Evolutionary conservation across 2,113 vertebrate species (phyloP).

Genomic region (Odocoileus virginianus): DNA sequence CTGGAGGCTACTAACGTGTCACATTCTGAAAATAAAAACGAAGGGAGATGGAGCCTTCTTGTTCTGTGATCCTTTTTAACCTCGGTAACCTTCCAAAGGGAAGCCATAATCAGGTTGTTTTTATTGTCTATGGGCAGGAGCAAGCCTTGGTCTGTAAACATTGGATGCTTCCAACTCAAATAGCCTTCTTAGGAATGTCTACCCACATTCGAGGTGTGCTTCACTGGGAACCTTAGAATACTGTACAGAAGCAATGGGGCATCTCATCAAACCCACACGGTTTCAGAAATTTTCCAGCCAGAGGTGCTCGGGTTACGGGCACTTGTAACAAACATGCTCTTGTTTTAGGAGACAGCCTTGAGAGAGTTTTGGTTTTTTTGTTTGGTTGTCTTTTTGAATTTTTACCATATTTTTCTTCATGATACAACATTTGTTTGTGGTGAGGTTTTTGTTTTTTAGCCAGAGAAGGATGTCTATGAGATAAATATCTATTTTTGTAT

Average conservation of each 20-base stretch:
- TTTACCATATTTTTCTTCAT: neutral
- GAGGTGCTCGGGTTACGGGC: neutral
- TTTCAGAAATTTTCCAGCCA: constrained; percentile 45
- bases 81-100: neutral
- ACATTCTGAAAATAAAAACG: constrained; percentile 41
- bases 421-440: neutral
- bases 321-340: neutral
- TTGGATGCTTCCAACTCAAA: neutral
- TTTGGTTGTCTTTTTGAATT: neutral
- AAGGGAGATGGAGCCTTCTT: neutral
- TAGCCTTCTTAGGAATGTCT: constrained; percentile 12
- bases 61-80: neutral
- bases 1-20: neutral
- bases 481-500: constrained; percentile 10
- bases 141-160: neutral
- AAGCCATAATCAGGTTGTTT: constrained; percentile 34
- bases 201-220: neutral
- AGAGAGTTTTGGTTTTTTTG: neutral
- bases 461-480: constrained; percentile 13
- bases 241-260: neutral
- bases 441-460: neutral
- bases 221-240: neutral
- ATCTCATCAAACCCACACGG: neutral
- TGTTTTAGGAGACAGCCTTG: neutral
- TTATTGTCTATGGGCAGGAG: constrained; percentile 37